Base-by-base conservation (phyloP, 1,140 invertebrate genomes). In the Drosophila pseudoananassae region DNA sequence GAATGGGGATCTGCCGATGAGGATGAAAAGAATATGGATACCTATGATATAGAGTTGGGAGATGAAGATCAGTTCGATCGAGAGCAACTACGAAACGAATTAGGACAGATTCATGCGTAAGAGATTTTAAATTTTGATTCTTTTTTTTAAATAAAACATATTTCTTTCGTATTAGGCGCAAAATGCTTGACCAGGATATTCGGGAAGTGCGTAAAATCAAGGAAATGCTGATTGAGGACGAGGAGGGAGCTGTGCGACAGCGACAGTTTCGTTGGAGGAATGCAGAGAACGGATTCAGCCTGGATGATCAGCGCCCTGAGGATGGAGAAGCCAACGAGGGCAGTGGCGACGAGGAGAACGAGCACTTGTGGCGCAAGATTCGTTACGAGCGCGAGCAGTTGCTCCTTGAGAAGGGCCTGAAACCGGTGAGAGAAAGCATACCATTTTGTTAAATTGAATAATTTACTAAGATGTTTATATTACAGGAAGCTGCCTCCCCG, bases 181-280 rank as follows among this genome's bases (percentile, higher is more conserved):
- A 94, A 77, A 76, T 96, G 50, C 85, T 97, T 23, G 96, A 97
- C 90, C 94, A 97, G 61, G 96, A 98, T 91, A 94, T 96, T 43
- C 92, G 94, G 31, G 94, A 97, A 65, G 93, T 98, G 1, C 94
- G 94, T 79, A 91, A 96, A 43, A 92, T 97, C 0, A 94, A 97
- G 90, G 96, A 97, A 76, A 91, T 96, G 81, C 94, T 96, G 14
- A 93, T 98, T 7, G 96, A 97, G 75, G 96, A 97, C 92, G 97
- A 97, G 0, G 97, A 96, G 90, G 95, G 95, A 3, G 92, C 90
- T 9, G 94, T 94, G 12, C 92, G 97, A 4, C 93, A 95, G 73
- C 93, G 96, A 45, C 94, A 95, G 76, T 97, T 97, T 78, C 94
- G 93, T 64, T 97, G 96, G 96, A 95, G 93, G 85, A 95, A 96